These are phyloP conservation scores for Neelides sp. DNA, from an alignment of 1,140 invertebrate species.

Conservation along the genomic window DNA sequence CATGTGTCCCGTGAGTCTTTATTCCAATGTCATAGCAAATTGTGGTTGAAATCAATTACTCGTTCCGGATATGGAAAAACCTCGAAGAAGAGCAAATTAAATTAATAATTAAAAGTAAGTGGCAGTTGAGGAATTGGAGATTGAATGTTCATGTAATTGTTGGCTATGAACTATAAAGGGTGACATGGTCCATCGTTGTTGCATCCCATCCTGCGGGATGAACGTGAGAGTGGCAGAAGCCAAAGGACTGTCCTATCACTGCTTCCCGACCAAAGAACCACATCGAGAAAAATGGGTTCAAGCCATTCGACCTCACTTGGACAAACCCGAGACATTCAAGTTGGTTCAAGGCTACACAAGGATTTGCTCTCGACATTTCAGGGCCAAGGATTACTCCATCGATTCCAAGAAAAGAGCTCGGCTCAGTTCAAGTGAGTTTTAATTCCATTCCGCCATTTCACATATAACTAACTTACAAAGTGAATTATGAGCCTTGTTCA, in stretches of 20 bases:
- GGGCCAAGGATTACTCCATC: constrained; percentile 28
- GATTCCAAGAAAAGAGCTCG: constrained; percentile 28
- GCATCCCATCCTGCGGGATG: constrained; percentile 28
- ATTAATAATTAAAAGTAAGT: too few species aligned
- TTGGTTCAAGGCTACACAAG: constrained; percentile 26
- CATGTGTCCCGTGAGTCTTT: too few species aligned
- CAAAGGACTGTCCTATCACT: constrained; percentile 27
- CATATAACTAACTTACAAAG: too few species aligned
- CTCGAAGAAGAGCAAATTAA: too few species aligned
- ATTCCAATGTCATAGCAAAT: too few species aligned
- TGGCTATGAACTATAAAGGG: too few species aligned
- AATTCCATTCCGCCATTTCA: too few species aligned
- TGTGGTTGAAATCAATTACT: too few species aligned
- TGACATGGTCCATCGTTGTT: constrained; percentile 28
- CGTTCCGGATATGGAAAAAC: too few species aligned
- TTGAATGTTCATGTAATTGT: too few species aligned
- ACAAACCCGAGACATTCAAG: constrained; percentile 26
- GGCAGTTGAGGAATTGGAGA: too few species aligned
- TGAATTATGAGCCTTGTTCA: too few species aligned
- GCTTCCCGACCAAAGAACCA: constrained; percentile 24
- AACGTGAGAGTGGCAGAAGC: constrained; percentile 23
- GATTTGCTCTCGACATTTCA: constrained; percentile 29
- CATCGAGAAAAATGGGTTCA: constrained; percentile 27
- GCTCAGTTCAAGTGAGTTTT: constrained; percentile 24
- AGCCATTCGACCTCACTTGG: constrained; percentile 27